Conservation (phyloP, 2,113 vertebrate species). For the Neogobius melanostomus region DNA sequence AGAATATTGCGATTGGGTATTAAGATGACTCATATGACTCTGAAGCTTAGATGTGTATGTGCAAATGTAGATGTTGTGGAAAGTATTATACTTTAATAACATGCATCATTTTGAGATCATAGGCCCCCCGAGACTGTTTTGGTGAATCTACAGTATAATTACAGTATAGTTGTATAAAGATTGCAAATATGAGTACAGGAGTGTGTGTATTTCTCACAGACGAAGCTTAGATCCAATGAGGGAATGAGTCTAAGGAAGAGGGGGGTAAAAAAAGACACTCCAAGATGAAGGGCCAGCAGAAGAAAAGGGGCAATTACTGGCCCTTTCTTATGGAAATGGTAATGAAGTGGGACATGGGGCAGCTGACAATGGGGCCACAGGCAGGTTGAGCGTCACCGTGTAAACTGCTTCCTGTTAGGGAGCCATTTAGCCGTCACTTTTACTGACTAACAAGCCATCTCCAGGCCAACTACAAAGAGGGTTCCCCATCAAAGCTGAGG, state of each 20-base stretch:
- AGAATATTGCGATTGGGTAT: background rate
- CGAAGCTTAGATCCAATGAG: conserved; percentile 22
- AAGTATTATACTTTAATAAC: too few species aligned
- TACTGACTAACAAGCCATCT: conserved; percentile 83
- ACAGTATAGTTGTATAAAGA: background rate
- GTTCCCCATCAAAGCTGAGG: conserved; percentile 77
- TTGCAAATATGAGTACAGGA: background rate
- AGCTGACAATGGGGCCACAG: conserved; percentile 74
- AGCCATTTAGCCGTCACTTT: conserved; percentile 81
- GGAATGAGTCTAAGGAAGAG: conserved; percentile 26
- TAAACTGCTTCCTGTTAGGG: conserved; percentile 83
- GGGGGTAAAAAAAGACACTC: conserved; percentile 49
- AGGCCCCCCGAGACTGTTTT: too few species aligned
- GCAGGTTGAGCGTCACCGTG: conserved; percentile 78
- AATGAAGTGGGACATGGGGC: conserved; percentile 80
- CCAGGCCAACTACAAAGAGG: conserved; percentile 80
- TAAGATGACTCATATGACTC: too few species aligned
- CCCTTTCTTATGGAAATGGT: conserved; percentile 84
- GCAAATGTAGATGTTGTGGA: background rate
- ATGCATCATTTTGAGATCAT: too few species aligned
- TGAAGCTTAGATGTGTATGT: too few species aligned
- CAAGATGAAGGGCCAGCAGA: conserved; percentile 79
- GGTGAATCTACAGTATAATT: too few species aligned
- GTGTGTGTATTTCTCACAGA: conserved; percentile 7
- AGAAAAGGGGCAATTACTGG: conserved; percentile 81